Conservation (phyloP, 2,797 vertebrate genomes). For the Pangasius sanitwongsei region DNA sequence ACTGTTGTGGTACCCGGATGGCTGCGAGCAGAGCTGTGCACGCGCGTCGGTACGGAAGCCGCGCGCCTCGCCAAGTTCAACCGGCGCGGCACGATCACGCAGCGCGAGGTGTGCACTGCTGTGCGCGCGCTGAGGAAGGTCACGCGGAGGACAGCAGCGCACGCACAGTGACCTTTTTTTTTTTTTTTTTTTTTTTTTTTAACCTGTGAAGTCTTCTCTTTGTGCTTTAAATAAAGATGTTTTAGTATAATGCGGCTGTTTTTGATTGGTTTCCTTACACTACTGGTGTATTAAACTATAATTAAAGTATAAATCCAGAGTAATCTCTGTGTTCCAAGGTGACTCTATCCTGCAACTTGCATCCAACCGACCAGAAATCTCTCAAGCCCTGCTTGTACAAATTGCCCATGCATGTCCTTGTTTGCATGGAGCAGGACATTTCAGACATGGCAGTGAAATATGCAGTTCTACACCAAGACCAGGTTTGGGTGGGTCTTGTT, state of each 20-base stretch:
- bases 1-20: constrained; percentile 20
- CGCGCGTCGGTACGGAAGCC: constrained; percentile 49
- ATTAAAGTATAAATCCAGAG: not conserved
- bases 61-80: constrained; percentile 55
- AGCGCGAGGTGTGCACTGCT: constrained; percentile 51
- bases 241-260: not conserved
- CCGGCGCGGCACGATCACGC: constrained; percentile 50
- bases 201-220: not conserved
- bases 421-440: not conserved
- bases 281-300: not conserved
- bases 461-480: too few relatives aligned
- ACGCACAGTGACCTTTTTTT: not conserved
- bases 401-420: not conserved
- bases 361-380: not conserved
- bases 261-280: not conserved
- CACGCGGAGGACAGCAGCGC: not conserved
- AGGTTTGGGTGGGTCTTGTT: too few relatives aligned
- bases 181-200: not conserved
- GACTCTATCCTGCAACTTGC: not conserved
- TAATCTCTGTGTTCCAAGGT: not conserved
- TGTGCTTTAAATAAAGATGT: constrained; percentile 25
- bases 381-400: too few relatives aligned
- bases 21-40: not conserved
- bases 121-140: constrained; percentile 22
- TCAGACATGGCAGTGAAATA: too few relatives aligned